Base-by-base conservation (phyloP, 2,113 vertebrate genomes). In the Catharus bicknelli region DNA sequence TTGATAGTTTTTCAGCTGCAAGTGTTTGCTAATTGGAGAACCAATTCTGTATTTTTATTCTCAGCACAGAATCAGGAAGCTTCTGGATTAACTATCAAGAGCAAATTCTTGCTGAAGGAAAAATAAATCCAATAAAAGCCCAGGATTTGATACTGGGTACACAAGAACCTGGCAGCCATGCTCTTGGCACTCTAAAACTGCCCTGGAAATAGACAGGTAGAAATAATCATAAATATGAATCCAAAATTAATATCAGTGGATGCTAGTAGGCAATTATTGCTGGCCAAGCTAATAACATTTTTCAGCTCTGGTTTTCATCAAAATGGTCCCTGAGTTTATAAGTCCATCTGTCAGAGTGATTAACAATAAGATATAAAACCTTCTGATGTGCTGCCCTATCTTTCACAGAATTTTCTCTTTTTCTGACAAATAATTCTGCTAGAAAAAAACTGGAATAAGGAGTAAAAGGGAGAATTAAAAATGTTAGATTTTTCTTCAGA, bases 11-110 rank as follows among this genome's bases (percentile, higher is more conserved):
- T 90, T 53, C 84, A 92, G 91, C 53, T 90, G 85, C 90, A 94
- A 90, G 81, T 91, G 84, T 80, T 92, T 96, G 84, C 63, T 96
- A 94, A 94, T 94, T 94, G 91, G 91, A 80, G 78, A 86, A 85
- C 54, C 34, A 88, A 66, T 93, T 96, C 70, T 27, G 25, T 77
- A 43, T 82, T 92, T 87, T 75, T 83, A 87, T 92, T 87, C 91
- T 74, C 78, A 89, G 59, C 82, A 91, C 82, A 92, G 78, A 94
- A 80, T 67, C 54, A 67, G 90, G 82, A 85, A 83, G 58, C 67
- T 94, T 86, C 75, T 91, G 89, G 80, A 76, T 85, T 83, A 93
- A 91, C n/a, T 68, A 75, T 75, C 40, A 57, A 83, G 68, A 93
- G 43, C 72, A 86, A 91, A 77, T 78, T 90, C 68, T 88, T 90